Evolutionary conservation across 2,797 vertebrate genomes (phyloP).

Genomic region (Fundulus diaphanus): DNA sequence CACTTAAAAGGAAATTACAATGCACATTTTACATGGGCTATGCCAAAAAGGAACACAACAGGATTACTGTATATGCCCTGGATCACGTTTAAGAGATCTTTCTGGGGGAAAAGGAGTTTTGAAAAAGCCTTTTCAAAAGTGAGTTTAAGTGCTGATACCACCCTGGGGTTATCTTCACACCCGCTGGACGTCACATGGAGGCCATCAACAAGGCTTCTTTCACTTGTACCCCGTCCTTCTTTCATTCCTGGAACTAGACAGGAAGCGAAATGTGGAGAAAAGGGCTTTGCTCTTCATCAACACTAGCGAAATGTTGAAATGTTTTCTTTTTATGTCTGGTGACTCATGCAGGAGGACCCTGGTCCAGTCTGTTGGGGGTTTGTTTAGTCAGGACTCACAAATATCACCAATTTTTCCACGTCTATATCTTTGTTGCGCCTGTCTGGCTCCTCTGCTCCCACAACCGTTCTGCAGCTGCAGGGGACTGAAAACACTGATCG

Average conservation of each 20-base stretch:
- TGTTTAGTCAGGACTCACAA: constrained; percentile 53
- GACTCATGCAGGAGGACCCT: constrained; percentile 33
- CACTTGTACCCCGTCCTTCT: constrained; percentile 48
- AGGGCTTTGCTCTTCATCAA: constrained; percentile 49
- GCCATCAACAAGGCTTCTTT: constrained; percentile 47
- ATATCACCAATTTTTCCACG: constrained; percentile 61
- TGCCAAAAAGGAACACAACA: background rate
- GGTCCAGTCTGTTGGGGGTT: constrained; percentile 46
- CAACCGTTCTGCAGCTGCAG: constrained; percentile 39
- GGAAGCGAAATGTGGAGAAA: constrained; percentile 61
- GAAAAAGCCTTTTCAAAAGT: constrained; percentile 2
- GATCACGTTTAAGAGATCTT: background rate
- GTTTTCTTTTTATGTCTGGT: constrained; percentile 27
- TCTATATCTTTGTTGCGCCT: constrained; percentile 16
- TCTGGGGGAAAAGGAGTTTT: background rate
- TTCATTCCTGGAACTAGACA: constrained; percentile 61
- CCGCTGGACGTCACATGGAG: constrained; percentile 53
- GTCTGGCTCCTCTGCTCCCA: constrained; percentile 35
- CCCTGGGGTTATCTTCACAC: constrained; percentile 16
- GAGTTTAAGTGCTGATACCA: constrained; percentile 14
- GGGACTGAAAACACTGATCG: constrained; percentile 53
- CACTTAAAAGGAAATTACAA: background rate
- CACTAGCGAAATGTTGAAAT: constrained; percentile 14
- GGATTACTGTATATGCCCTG: background rate
- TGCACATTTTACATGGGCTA: background rate